Conservation (phyloP, 2,888 invertebrate species). For the Odontocerum albicorne region DNA sequence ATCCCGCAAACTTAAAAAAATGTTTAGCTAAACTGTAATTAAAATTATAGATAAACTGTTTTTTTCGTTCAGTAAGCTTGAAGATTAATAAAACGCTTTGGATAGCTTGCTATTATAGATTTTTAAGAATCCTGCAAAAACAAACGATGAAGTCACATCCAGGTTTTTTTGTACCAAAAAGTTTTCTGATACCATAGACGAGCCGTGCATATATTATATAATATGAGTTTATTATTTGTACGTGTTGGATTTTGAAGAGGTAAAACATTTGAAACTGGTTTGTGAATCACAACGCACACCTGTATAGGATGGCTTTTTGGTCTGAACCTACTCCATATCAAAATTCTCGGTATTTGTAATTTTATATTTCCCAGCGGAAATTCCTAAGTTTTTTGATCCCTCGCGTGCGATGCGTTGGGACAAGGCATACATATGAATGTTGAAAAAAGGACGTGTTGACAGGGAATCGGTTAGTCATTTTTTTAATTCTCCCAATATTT, state of each 20-base stretch:
- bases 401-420: too few species aligned
- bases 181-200: constrained; percentile 1
- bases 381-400: constrained; percentile 8
- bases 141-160: background rate
- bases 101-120: too few species aligned
- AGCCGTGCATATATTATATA: constrained; percentile 1
- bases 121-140: too few species aligned
- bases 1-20: too few species aligned
- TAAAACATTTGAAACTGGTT: constrained; percentile 3
- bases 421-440: too few species aligned
- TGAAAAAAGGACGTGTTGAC: too few species aligned
- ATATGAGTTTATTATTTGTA: constrained; percentile 1
- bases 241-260: constrained; percentile 1
- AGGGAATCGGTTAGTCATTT: too few species aligned
- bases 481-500: too few species aligned
- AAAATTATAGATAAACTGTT: too few species aligned
- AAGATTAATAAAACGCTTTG: too few species aligned
- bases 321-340: background rate
- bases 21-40: too few species aligned
- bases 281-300: constrained; percentile 14
- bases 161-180: background rate
- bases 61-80: too few species aligned
- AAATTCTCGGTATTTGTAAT: background rate
- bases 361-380: constrained; percentile 13
- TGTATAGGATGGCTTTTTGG: constrained; percentile 7